A percentile compares a stretch with the other conserved stretches of the same genome.
Conservation (phyloP, 1,140 invertebrate species). For the Gonatopus flavifemur region DNA sequence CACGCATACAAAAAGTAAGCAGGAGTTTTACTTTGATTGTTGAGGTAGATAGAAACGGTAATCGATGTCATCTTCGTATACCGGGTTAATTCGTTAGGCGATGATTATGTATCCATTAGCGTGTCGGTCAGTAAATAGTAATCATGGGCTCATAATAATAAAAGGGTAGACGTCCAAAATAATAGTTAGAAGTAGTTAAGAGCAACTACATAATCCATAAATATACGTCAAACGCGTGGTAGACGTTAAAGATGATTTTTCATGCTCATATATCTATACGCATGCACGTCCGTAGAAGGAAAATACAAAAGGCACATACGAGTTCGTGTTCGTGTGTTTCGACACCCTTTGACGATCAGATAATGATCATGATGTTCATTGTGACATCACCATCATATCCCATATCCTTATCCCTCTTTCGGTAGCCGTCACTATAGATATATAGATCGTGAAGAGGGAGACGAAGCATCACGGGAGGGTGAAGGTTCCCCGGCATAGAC, state of each 20-base stretch:
- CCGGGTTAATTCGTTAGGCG: conserved; percentile 44
- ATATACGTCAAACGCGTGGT: not conserved
- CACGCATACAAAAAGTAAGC: too few relatives aligned
- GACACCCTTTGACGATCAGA: conserved; percentile 28
- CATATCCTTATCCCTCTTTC: too few relatives aligned
- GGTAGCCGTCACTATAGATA: too few relatives aligned
- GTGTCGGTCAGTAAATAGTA: conserved; percentile 52
- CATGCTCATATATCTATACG: not conserved
- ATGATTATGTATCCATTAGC: conserved; percentile 57
- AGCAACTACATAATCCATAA: conserved; percentile 26
- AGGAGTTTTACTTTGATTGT: too few relatives aligned
- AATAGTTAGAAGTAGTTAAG: conserved; percentile 52
- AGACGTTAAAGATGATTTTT: too few relatives aligned
- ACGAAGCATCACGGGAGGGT: too few relatives aligned
- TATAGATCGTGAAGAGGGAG: too few relatives aligned
- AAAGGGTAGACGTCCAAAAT: conserved; percentile 48
- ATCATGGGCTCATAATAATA: conserved; percentile 48
- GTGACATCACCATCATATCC: conserved; percentile 46
- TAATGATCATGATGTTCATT: conserved; percentile 50
- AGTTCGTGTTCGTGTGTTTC: not conserved
- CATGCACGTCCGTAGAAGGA: not conserved
- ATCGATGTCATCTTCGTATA: not conserved
- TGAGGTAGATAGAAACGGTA: too few relatives aligned
- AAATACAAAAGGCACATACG: not conserved
- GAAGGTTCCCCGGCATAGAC: too few relatives aligned